phyloP scores from a whole-genome alignment of 2,797 vertebrate genomes.

The Platyrinchus mystaceus region DNA sequence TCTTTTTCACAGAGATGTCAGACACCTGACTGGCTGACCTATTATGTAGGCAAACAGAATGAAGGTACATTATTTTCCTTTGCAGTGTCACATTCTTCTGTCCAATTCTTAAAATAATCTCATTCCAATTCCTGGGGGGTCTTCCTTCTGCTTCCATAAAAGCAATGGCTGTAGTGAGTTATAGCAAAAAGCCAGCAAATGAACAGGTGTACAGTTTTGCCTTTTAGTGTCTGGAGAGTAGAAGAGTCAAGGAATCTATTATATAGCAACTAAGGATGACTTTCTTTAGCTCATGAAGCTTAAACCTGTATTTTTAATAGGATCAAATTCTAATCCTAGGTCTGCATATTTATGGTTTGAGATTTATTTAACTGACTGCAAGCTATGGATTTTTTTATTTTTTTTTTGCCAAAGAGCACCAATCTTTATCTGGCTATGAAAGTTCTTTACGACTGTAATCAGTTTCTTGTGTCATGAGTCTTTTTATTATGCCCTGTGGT shows the following conservation, averaged over 20 bases:
- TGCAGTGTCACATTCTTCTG: neutral
- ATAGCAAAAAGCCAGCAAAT: neutral
- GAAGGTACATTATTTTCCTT: neutral
- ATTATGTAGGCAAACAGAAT: neutral
- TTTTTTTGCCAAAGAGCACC: neutral
- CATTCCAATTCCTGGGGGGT: neutral
- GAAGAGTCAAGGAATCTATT: neutral
- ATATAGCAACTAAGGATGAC: neutral
- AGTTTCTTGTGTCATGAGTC: neutral
- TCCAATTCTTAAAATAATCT: neutral
- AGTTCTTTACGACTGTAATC: conserved; percentile 28
- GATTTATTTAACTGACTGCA: neutral
- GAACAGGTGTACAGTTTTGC: neutral
- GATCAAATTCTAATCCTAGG: neutral
- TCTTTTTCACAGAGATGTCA: neutral
- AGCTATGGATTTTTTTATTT: conserved; percentile 14
- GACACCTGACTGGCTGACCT: neutral
- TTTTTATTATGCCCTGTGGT: conserved; percentile 12
- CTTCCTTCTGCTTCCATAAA: neutral
- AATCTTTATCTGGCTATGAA: neutral
- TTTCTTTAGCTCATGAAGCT: neutral
- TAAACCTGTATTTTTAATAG: neutral
- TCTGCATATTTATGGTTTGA: conserved; percentile 1
- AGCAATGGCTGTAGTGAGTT: neutral
- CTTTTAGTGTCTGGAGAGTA: neutral